phyloP scores from a whole-genome alignment of 2,113 vertebrate genomes.

The Podiceps cristatus region DNA sequence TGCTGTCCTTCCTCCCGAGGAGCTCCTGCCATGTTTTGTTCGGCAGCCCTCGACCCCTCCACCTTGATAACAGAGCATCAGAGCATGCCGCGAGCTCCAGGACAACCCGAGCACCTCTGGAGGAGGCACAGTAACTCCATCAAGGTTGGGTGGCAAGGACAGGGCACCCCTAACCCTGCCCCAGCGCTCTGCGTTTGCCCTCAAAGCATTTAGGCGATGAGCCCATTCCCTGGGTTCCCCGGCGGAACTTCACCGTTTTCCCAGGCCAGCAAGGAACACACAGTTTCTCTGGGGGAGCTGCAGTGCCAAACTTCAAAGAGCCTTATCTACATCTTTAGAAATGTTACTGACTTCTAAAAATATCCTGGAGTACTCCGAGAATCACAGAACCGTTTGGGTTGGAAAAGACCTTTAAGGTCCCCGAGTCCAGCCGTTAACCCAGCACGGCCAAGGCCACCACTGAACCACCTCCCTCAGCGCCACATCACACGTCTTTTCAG shows the following conservation, averaged over 20 bases:
- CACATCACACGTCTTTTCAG: no score
- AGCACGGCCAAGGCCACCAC: no score
- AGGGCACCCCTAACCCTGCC: not conserved
- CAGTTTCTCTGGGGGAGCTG: not conserved
- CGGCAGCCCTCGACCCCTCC: not conserved
- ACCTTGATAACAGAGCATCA: no score
- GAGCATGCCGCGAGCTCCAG: not conserved
- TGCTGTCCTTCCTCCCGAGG: not conserved
- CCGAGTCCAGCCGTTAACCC: no score
- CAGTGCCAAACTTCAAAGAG: no score
- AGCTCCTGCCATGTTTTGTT: not conserved
- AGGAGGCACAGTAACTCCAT: not conserved
- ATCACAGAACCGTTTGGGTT: no score
- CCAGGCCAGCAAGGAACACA: not conserved
- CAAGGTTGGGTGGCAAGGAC: not conserved
- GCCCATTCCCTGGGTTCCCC: not conserved
- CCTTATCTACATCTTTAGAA: not conserved
- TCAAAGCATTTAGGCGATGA: rapidly evolving
- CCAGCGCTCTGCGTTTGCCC: rapidly evolving
- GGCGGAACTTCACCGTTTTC: not conserved
- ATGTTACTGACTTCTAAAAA: not conserved
- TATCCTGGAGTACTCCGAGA: no score
- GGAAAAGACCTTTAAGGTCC: no score
- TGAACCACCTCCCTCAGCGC: no score
- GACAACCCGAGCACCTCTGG: not conserved